Base-by-base conservation (phyloP, 2,888 invertebrate genomes). In the Papilio demoleus region DNA sequence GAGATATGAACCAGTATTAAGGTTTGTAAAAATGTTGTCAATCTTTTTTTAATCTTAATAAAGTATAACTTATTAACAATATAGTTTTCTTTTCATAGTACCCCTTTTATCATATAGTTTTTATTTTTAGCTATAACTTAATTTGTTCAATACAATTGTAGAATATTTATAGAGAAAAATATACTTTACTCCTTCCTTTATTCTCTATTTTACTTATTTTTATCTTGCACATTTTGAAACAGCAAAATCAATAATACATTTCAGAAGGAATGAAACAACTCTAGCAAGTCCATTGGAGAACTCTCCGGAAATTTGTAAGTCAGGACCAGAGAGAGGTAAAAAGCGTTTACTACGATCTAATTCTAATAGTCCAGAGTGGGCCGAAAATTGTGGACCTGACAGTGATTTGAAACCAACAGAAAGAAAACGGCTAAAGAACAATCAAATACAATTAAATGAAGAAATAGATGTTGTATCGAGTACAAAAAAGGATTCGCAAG, bases 341-440 rank as follows among this genome's bases (percentile, higher is more conserved):
- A 85, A 85, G 72, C 81, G 82, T 72, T 72, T 82, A 38, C 75
- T 87, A 1, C 77, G 81, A 42, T 82, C 86, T 1, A 80, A 75
- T 62, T 83, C 87, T 73, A 77, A 73, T n/a, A 92, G 92, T 70
- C 91, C 92, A 22, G 85, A 90, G 71, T 92, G 92, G 92, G 90
- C 88, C 8, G 87, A 88, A 65, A 88, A 88, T 24, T 89, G 89
- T 75, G 76, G 80, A 64, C 85, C 87, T 56, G 76, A 75, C 64
- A 80, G 85, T n/a, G 83, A 84, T 45, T 65, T 67, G 22, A 73
- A 74, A 68, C 60, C 68, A 36, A 70, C 74, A 42, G 78, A 80
- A 38, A 81, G 73, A 58, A 88, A 87, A 76, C 80, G 75, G 71
- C 66, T 69, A 66, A 86, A 83, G 74, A 75, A 71, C 53, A 76